phyloP scores from a whole-genome alignment of 2,113 vertebrate species.

The Tilapia sparmanii region DNA sequence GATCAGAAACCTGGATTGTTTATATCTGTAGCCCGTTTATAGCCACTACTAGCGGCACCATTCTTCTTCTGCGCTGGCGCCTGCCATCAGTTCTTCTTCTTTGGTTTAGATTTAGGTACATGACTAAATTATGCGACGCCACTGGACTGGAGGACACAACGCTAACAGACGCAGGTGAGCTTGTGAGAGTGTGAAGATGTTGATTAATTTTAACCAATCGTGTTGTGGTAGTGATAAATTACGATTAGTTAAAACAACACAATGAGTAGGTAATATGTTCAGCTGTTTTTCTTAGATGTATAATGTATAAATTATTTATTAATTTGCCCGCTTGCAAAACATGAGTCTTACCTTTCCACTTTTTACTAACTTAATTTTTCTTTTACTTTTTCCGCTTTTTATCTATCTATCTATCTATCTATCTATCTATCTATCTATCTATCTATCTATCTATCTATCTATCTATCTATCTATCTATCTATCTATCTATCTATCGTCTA shows the following conservation, averaged over 20 bases:
- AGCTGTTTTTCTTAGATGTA: neutral
- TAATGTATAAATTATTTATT: neutral
- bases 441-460: too few species aligned
- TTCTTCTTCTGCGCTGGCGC: neutral
- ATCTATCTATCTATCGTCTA: neutral
- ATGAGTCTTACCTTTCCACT: neutral
- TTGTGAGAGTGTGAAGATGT: neutral
- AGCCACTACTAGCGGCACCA: neutral
- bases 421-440: neutral
- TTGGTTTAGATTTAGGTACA: neutral
- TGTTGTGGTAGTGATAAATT: neutral
- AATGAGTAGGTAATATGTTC: neutral
- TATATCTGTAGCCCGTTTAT: neutral
- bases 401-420: neutral
- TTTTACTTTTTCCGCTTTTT: neutral
- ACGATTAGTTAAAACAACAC: neutral
- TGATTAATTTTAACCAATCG: neutral
- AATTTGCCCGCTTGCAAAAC: neutral
- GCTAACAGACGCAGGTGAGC: neutral
- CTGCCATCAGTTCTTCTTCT: constrained; percentile 5
- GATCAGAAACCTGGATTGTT: neutral
- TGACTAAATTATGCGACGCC: neutral
- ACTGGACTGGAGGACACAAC: neutral
- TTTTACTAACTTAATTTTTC: neutral
- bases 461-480: too few species aligned